phyloP scores from a whole-genome alignment of 1,140 invertebrate species.

The Drosophila miranda region DNA sequence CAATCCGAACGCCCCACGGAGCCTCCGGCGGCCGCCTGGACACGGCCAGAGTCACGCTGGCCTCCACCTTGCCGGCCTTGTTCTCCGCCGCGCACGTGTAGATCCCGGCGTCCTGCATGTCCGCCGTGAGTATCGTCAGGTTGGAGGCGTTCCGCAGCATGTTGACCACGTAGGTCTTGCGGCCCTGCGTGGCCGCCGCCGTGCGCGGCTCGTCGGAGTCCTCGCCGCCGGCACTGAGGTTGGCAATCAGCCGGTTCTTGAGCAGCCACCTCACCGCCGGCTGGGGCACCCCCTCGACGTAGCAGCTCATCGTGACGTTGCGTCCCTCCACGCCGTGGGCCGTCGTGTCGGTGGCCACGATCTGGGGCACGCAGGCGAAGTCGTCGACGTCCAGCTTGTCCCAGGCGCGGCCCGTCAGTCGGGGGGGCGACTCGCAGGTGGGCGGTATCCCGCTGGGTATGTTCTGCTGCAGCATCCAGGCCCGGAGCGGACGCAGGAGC shows the following conservation, averaged over 20 bases:
- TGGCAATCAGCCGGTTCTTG: slow-evolving; percentile 78
- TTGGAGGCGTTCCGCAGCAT: slow-evolving; percentile 85
- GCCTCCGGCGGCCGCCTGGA: slow-evolving; percentile 83
- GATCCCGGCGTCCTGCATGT: slow-evolving; percentile 87
- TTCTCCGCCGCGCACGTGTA: slow-evolving; percentile 91
- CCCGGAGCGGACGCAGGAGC: slow-evolving; percentile 88
- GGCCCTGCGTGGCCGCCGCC: slow-evolving; percentile 77
- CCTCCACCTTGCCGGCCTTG: slow-evolving; percentile 88
- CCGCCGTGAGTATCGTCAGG: slow-evolving; percentile 88
- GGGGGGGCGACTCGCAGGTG: slow-evolving; percentile 85
- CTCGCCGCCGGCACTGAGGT: slow-evolving; percentile 64
- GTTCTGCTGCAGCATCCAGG: slow-evolving; percentile 91
- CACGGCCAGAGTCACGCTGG: slow-evolving; percentile 87
- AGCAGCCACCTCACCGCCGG: slow-evolving; percentile 85
- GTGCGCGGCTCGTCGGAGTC: slow-evolving; percentile 58
- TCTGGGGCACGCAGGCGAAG: slow-evolving; percentile 90
- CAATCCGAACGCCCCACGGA: slow-evolving; percentile 83
- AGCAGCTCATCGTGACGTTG: slow-evolving; percentile 89
- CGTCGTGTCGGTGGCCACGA: slow-evolving; percentile 84
- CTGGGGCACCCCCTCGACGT: slow-evolving; percentile 87
- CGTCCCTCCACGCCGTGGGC: slow-evolving; percentile 86
- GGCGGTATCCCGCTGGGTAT: slow-evolving; percentile 88
- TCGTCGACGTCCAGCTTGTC: slow-evolving; percentile 89
- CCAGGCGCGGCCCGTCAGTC: slow-evolving; percentile 87
- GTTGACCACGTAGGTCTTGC: slow-evolving; percentile 83